These are phyloP conservation scores for Zaprionus ghesquierei DNA, from an alignment of 1,140 invertebrate species.

Conservation along the genomic window DNA sequence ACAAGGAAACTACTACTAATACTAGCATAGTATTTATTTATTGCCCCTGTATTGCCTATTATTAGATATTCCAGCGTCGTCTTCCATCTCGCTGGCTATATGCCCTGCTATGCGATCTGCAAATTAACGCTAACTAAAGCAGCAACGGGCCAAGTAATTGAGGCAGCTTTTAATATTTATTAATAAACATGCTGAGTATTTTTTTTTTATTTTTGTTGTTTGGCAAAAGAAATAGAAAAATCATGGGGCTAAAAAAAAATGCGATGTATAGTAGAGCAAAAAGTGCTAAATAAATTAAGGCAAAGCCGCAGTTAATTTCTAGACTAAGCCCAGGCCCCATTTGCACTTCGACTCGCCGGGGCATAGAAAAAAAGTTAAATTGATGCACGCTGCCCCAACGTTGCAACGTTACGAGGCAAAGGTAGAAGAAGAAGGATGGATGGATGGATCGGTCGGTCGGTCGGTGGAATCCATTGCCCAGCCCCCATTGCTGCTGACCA, in stretches of 20 bases:
- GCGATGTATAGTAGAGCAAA: not conserved
- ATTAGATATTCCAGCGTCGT: slow-evolving; percentile 55
- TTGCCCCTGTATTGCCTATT: slow-evolving; percentile 51
- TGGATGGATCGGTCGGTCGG: not conserved
- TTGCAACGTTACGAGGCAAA: slow-evolving; percentile 16
- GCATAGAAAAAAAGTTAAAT: slow-evolving; percentile 58
- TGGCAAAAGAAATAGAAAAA: not conserved
- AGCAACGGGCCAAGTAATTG: slow-evolving; percentile 14
- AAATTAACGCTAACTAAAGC: slow-evolving; percentile 9
- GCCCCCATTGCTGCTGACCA: slow-evolving; percentile 22
- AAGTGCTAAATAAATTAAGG: slow-evolving; percentile 28
- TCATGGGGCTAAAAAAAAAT: slow-evolving; percentile 5
- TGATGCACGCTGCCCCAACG: slow-evolving; percentile 55
- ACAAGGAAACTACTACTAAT: slow-evolving; percentile 21
- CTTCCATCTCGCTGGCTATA: slow-evolving; percentile 24
- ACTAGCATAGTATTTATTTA: slow-evolving; percentile 58
- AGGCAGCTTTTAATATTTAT: slow-evolving; percentile 38
- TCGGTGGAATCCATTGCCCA: slow-evolving; percentile 52
- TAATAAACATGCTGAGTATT: slow-evolving; percentile 25
- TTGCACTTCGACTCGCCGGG: slow-evolving; percentile 29
- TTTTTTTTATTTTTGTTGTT: not conserved
- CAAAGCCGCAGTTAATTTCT: slow-evolving; percentile 47
- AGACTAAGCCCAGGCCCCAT: slow-evolving; percentile 10
- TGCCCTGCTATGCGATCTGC: not conserved
- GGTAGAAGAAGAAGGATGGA: not conserved